Evolutionary conservation across 2,797 vertebrate species (phyloP).

Genomic region (Nannoperca australis): DNA sequence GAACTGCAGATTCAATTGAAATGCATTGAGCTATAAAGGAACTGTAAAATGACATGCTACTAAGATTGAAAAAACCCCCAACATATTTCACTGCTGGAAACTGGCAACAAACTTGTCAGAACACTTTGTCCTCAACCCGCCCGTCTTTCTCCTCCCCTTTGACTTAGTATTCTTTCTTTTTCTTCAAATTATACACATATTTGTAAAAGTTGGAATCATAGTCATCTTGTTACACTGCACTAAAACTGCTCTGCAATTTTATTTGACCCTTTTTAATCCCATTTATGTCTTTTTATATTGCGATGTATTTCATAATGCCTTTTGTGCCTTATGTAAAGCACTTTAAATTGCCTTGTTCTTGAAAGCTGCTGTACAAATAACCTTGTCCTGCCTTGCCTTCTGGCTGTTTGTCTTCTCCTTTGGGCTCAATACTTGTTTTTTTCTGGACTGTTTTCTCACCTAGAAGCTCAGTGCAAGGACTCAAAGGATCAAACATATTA

Average conservation of each 20-base stretch:
- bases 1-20: too few species aligned
- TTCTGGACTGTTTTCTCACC: neutral
- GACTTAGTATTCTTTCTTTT: neutral
- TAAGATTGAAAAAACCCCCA: neutral
- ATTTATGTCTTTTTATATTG: too few species aligned
- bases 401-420: conserved; percentile 13
- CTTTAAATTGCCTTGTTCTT: neutral
- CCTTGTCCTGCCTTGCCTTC: neutral
- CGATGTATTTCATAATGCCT: neutral
- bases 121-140: conserved; percentile 4
- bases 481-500: conserved; percentile 27
- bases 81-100: neutral
- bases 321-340: neutral
- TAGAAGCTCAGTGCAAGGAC: neutral
- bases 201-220: neutral
- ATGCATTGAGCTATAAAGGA: neutral
- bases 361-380: conserved; percentile 8
- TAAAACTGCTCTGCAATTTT: neutral
- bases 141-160: neutral
- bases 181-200: neutral
- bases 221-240: neutral
- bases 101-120: neutral
- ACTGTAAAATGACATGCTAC: neutral
- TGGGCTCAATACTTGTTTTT: neutral
- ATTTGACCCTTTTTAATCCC: neutral